Conservation (phyloP, 2,113 vertebrate genomes). For the Austrofundulus limnaeus region DNA sequence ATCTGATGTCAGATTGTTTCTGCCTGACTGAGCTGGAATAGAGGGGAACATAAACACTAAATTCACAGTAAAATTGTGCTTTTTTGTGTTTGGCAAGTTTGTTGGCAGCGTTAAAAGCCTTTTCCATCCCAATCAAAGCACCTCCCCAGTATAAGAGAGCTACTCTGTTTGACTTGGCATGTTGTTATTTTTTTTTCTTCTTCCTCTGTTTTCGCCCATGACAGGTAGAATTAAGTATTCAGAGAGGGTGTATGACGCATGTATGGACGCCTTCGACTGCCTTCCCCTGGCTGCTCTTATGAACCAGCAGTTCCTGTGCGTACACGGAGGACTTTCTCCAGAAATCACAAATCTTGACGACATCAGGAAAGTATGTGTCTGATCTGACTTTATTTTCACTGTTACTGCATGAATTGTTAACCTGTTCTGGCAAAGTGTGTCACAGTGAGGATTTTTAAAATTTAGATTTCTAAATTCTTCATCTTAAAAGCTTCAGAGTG, state of each 20-base stretch:
- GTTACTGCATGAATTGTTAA: constrained; percentile 25
- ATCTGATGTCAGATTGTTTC: constrained; percentile 74
- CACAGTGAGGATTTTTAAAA: neutral
- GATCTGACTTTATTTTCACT: constrained; percentile 24
- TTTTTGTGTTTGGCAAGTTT: constrained; percentile 54
- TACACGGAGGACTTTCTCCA: constrained; percentile 96
- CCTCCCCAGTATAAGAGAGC: constrained; percentile 43
- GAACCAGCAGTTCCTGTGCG: constrained; percentile 99
- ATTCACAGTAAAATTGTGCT: constrained; percentile 34
- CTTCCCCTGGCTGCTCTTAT: constrained; percentile 97
- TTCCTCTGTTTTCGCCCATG: constrained; percentile 50
- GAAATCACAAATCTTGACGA: constrained; percentile 98
- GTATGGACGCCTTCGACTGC: constrained; percentile 99
- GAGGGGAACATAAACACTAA: neutral
- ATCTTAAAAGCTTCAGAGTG: neutral
- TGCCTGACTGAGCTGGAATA: constrained; percentile 43
- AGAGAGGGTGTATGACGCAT: constrained; percentile 95
- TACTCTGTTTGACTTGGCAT: constrained; percentile 64
- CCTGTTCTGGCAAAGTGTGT: no score
- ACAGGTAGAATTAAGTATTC: constrained; percentile 99
- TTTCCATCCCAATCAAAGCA: constrained; percentile 39
- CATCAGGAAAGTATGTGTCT: constrained; percentile 96
- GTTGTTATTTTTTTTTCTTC: constrained; percentile 27
- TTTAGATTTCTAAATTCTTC: neutral
- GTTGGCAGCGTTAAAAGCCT: constrained; percentile 43